A percentile compares a stretch with the other conserved stretches of the same genome.
phyloP scores from a whole-genome alignment of 2,888 invertebrate genomes.

The Macroteleia sp. region DNA sequence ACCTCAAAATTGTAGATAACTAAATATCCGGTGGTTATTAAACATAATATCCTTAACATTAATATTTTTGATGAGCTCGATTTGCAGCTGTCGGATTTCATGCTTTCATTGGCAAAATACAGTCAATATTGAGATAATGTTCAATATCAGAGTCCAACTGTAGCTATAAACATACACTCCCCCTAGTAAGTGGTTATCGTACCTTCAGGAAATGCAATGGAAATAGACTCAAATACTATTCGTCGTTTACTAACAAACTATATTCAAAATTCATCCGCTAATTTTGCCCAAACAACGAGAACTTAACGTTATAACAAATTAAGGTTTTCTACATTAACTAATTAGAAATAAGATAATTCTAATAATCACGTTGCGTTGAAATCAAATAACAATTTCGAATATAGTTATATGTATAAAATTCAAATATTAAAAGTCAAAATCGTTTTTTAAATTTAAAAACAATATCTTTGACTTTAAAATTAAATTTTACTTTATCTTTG shows the following conservation, averaged over 20 bases:
- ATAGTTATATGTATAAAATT: too few relatives aligned
- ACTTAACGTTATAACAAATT: too few relatives aligned
- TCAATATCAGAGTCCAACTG: constrained; percentile 64
- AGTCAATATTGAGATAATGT: constrained; percentile 69
- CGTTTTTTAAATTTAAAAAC: too few relatives aligned
- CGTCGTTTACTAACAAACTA: constrained; percentile 30
- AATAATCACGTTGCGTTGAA: too few relatives aligned
- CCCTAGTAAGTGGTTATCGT: constrained; percentile 3
- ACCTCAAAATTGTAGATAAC: too few relatives aligned
- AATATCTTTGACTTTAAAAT: too few relatives aligned
- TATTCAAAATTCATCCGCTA: constrained; percentile 27
- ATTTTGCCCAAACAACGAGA: constrained; percentile 54
- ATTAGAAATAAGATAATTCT: too few relatives aligned
- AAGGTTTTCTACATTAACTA: too few relatives aligned
- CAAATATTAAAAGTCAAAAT: too few relatives aligned
- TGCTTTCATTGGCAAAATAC: constrained; percentile 36
- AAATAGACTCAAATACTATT: constrained; percentile 28
- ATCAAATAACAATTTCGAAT: too few relatives aligned
- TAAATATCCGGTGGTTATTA: constrained; percentile 20
- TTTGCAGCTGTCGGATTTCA: constrained; percentile 52
- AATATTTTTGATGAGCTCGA: constrained; percentile 39
- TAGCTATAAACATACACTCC: constrained; percentile 35
- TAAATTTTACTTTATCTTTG: too few relatives aligned
- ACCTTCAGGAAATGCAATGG: constrained; percentile 24
- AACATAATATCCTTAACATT: background rate